A percentile compares a stretch with the other conserved stretches of the same genome.
Conservation (phyloP, 2,888 invertebrate genomes). For the Hetaerina titia region DNA sequence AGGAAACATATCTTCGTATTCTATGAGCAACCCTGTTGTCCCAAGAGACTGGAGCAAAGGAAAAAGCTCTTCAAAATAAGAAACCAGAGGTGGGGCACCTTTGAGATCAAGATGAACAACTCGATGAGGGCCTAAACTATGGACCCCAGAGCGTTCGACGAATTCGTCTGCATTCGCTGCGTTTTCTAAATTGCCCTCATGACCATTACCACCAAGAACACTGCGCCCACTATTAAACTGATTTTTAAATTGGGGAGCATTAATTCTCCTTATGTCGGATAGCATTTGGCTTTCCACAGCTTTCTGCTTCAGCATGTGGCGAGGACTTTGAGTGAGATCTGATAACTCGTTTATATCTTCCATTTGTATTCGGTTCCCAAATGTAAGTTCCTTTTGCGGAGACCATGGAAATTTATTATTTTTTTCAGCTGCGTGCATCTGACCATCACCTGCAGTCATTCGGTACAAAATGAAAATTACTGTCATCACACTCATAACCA, state of each 20-base stretch:
- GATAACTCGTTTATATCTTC: slow-evolving; percentile 69
- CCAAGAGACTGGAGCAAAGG: slow-evolving; percentile 82
- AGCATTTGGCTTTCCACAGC: slow-evolving; percentile 73
- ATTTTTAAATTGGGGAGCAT: slow-evolving; percentile 30
- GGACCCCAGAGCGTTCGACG: slow-evolving; percentile 69
- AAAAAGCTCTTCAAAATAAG: slow-evolving; percentile 82
- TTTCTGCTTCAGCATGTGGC: slow-evolving; percentile 72
- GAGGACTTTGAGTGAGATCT: slow-evolving; percentile 71
- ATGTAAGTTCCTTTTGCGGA: slow-evolving; percentile 70
- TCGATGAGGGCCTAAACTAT: slow-evolving; percentile 76
- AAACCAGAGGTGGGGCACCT: slow-evolving; percentile 87
- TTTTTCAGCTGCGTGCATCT: slow-evolving; percentile 28
- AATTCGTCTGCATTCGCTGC: slow-evolving; percentile 66
- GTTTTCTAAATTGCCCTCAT: slow-evolving; percentile 37
- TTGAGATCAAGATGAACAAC: slow-evolving; percentile 92
- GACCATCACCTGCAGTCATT: slow-evolving; percentile 70
- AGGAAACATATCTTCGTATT: slow-evolving; percentile 95
- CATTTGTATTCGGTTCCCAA: slow-evolving; percentile 70
- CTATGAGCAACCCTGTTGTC: slow-evolving; percentile 88
- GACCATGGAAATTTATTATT: slow-evolving; percentile 61
- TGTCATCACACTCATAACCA: slow-evolving; percentile 74
- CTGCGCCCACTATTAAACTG: slow-evolving; percentile 50
- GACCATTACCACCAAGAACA: slow-evolving; percentile 49
- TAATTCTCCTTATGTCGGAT: slow-evolving; percentile 70
- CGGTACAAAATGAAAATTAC: slow-evolving; percentile 75